Evolutionary conservation across 1,140 invertebrate species (phyloP), one percentile per base, ranked within the genome.

Genomic region (Hormaphis cornu): DNA sequence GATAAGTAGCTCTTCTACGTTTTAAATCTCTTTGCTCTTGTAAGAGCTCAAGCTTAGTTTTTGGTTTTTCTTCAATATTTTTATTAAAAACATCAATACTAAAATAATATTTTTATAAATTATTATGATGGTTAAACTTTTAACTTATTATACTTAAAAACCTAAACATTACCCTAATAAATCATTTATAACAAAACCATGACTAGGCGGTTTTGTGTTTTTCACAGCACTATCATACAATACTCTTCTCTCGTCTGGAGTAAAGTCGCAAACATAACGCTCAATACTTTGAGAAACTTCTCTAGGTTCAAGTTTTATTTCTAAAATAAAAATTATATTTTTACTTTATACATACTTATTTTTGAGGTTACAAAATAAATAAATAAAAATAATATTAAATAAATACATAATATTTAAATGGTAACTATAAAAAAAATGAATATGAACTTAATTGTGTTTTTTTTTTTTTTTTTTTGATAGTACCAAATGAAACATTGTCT

Each of bases 11-110:
- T 46, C 70, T 66, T 33, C 70, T 63, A 18, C 70, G 56, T 66
- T 71, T 71, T 59, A 59, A 48, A n/a, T 71, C 70, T 53, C 70
- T 63, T 56, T 71, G 44, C 8, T 59, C 70, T 37, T 59, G 35
- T 3, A 71, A 59, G 16, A 71, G 9, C 5, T 71, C 70, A 33
- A 71, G 44, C 6, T 66, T 44, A 33, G 61, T 48, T 48, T 66
- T 66, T 16, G 26, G 28, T 35, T 50, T 48, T 35, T 50, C 40
- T 12, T 46, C 28, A 22, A 18, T n/a, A 5, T 10, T 33, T 46
- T 50, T 50, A 48, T 48, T 66, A 35, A 50, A 66, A 20, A 33
- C 0, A 50, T 66, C 28, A 22, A 30, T 3, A 4, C 40, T 66
- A 46, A 48, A 28, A 24, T 16, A 37, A 44, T 20, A 26, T n/a